Percentiles rank a stretch among this genome's conserved stretches.
phyloP scores from a whole-genome alignment of 2,113 vertebrate species.

The Gallinago media region DNA sequence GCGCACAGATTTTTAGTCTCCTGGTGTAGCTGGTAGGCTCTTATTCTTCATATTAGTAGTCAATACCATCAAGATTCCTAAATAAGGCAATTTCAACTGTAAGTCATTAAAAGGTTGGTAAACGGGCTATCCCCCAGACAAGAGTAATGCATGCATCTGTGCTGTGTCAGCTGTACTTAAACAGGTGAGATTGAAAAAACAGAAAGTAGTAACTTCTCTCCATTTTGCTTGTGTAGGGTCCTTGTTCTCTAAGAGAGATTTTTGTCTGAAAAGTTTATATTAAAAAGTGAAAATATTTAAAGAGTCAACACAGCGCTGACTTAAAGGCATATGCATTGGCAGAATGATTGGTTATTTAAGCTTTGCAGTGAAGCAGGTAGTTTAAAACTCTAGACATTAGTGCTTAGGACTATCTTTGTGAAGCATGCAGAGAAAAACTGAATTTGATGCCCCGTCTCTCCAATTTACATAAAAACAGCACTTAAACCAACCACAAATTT shows the following conservation, averaged over 20 bases:
- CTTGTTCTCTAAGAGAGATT: slow-evolving; percentile 48
- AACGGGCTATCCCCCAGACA: neutral
- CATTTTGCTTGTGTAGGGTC: slow-evolving; percentile 34
- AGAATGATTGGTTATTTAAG: slow-evolving; percentile 52
- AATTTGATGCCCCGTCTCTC: neutral
- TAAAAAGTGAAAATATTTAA: slow-evolving; percentile 69
- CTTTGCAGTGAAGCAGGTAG: slow-evolving; percentile 43
- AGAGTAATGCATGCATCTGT: neutral
- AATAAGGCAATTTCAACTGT: neutral
- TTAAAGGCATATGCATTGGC: slow-evolving; percentile 48
- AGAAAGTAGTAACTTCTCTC: slow-evolving; percentile 16
- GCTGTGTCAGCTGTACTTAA: slow-evolving; percentile 22
- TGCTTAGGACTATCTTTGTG: slow-evolving; percentile 12
- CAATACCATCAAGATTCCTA: neutral
- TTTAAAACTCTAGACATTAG: slow-evolving; percentile 9
- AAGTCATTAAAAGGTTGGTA: neutral
- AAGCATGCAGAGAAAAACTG: neutral
- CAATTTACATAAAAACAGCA: neutral
- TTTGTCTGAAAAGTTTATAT: slow-evolving; percentile 58
- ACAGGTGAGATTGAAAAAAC: slow-evolving; percentile 40
- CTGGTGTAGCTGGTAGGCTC: neutral
- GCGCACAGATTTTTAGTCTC: neutral
- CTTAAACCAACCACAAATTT: neutral
- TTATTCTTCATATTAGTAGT: neutral
- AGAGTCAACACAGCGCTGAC: slow-evolving; percentile 47